Percentiles rank a stretch among this genome's conserved stretches.
These are phyloP conservation scores for Trachythela sp. DNA, from an alignment of 64 coral and sea anemone genomes.

Conservation along the genomic window DNA sequence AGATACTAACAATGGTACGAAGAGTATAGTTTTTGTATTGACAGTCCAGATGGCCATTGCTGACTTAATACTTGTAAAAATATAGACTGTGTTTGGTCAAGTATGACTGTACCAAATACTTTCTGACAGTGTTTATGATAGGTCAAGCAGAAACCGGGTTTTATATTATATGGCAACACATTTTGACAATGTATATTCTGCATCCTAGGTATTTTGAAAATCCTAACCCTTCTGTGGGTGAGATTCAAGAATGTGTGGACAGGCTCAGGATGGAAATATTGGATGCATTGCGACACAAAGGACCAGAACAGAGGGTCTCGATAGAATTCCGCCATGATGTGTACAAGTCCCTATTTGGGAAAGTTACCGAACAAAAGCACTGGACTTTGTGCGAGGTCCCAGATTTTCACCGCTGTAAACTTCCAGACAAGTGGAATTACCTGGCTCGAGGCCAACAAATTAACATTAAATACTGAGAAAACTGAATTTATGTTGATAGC, in stretches of 20 bases:
- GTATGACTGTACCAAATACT: too few relatives aligned
- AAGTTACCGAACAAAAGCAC: neutral
- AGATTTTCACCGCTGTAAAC: too few relatives aligned
- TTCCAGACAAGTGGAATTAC: too few relatives aligned
- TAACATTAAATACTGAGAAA: too few relatives aligned
- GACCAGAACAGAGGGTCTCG: neutral
- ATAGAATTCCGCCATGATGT: conserved; percentile 1
- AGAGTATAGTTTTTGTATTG: too few relatives aligned
- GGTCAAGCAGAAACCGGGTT: neutral
- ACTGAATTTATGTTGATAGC: too few relatives aligned
- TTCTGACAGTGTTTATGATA: neutral
- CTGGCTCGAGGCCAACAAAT: too few relatives aligned
- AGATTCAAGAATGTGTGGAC: neutral
- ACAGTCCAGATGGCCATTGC: too few relatives aligned
- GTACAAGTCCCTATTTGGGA: neutral
- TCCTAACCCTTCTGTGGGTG: neutral
- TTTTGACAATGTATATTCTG: neutral
- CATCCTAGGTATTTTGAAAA: neutral
- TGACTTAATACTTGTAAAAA: too few relatives aligned
- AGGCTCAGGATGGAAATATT: neutral
- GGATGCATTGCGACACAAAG: neutral
- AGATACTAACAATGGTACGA: too few relatives aligned
- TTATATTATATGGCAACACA: neutral
- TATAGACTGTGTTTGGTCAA: too few relatives aligned
- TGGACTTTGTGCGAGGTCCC: too few relatives aligned